Conservation (phyloP, 2,888 invertebrate genomes). For the Drosophila histrio region DNA sequence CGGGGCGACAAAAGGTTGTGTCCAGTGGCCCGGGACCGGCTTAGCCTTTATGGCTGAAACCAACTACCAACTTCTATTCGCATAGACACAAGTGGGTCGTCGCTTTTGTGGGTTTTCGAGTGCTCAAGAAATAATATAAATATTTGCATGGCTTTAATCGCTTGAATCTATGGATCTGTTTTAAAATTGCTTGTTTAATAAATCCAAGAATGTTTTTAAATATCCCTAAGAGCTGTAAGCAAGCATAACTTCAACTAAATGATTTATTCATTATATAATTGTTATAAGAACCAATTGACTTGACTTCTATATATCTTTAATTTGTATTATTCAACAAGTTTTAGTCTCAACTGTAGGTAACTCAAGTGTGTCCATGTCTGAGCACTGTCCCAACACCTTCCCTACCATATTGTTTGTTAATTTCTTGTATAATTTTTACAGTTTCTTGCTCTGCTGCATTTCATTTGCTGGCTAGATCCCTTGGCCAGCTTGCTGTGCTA, state of each 20-base stretch:
- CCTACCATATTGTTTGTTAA: slow-evolving; percentile 56
- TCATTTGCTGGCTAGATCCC: slow-evolving; percentile 20
- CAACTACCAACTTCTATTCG: slow-evolving; percentile 2
- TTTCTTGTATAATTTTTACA: slow-evolving; percentile 73
- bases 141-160: background rate
- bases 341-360: slow-evolving; percentile 2
- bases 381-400: slow-evolving; percentile 1
- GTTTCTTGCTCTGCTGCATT: slow-evolving; percentile 52
- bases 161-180: background rate
- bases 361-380: background rate
- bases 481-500: slow-evolving; percentile 17
- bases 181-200: background rate
- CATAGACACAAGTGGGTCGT: slow-evolving; percentile 43
- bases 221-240: background rate
- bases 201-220: background rate
- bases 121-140: background rate
- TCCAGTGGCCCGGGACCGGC: slow-evolving; percentile 56
- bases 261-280: background rate
- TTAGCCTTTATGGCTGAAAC: slow-evolving; percentile 31
- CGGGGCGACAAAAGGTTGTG: slow-evolving; percentile 53
- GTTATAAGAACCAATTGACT: background rate
- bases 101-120: slow-evolving; percentile 10
- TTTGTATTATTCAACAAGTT: background rate
- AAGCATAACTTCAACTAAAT: background rate
- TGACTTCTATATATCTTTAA: background rate